These are phyloP conservation scores for Volucella inflata DNA, from an alignment of 2,888 invertebrate genomes.

Conservation along the genomic window DNA sequence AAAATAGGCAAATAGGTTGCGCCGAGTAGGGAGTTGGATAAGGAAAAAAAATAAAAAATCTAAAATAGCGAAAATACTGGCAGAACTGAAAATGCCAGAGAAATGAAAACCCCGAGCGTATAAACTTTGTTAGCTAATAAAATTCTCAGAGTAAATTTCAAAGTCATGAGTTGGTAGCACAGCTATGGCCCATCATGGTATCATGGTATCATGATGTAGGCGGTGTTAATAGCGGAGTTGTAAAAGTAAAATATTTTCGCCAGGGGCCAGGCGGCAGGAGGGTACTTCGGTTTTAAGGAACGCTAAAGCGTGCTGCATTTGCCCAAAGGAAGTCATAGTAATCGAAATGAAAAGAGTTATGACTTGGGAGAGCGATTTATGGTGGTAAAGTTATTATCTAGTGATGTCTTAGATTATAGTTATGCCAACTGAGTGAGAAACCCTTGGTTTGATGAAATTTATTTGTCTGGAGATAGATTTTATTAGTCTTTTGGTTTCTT, in stretches of 20 bases:
- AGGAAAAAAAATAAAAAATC: not conserved
- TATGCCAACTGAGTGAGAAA: constrained; percentile 22
- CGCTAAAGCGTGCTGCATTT: constrained; percentile 7
- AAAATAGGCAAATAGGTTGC: constrained; percentile 25
- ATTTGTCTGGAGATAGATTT: too few species aligned
- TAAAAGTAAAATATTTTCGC: constrained; percentile 41
- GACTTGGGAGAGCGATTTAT: constrained; percentile 12
- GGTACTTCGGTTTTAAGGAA: not conserved
- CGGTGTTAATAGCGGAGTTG: constrained; percentile 48
- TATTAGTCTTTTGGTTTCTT: too few species aligned
- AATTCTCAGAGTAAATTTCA: constrained; percentile 64
- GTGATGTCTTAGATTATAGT: constrained; percentile 38
- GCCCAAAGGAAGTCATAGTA: constrained; percentile 21
- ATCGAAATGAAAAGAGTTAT: constrained; percentile 31
- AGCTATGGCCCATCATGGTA: constrained; percentile 32
- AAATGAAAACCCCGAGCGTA: constrained; percentile 34
- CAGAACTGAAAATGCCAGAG: constrained; percentile 7
- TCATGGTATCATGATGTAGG: constrained; percentile 40
- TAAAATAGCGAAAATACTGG: too few species aligned
- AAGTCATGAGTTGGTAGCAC: constrained; percentile 57
- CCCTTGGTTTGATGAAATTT: too few species aligned
- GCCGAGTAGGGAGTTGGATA: too few species aligned
- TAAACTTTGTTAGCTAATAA: constrained; percentile 71
- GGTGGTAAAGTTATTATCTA: constrained; percentile 31
- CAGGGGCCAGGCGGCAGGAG: constrained; percentile 7